Evolutionary conservation across 1,140 invertebrate genomes (phyloP), one percentile per base, ranked within the genome.

Genomic region (Heliconius nattereri): DNA sequence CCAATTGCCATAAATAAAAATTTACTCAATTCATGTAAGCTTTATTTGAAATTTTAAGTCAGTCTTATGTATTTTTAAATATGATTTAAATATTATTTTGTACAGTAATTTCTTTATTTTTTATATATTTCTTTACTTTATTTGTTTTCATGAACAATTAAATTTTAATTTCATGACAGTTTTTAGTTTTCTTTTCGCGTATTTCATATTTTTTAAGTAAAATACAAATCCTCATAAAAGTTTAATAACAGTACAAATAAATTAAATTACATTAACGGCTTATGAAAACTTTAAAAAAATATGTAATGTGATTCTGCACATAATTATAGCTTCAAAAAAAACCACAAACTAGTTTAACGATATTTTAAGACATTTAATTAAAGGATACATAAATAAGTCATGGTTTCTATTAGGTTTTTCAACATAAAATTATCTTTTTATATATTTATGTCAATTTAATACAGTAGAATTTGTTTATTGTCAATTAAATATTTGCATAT

Each of bases 401-500:
- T 3, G 23, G 11, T 66, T 66, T 66, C 9, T 26, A 26, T 29
- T 66, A 66, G 54, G 20, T 16, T 29, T 75, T 75, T 16, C 7
- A 66, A 20, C 70, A 40, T 57, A 66, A 60, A 45, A 20, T 19
- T 54, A 37, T 76, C 19, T 49, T 49, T 35, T n/a, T 52, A 54
- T 35, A 54, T 83, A 82, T 80, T 80, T 85, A 83, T 82, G 89
- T 90, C 88, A 91, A 90, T 91, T 91, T 88, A 52, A 83, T 73
- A 78, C 80, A 79, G 83, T 77, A 78, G 82, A 87, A 90, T 85
- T 86, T 88, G 85, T 89, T 89, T 89, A 84, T 90, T 85, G 89
- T 91, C 90, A 91, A 91, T 91, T 91, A 90, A 87, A 91, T 80
- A 86, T 86, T 85, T 86, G 82, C 85, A 84, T 80, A 79, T 78